phyloP scores from a whole-genome alignment of 2,888 invertebrate species.

The Torymus auratus region DNA sequence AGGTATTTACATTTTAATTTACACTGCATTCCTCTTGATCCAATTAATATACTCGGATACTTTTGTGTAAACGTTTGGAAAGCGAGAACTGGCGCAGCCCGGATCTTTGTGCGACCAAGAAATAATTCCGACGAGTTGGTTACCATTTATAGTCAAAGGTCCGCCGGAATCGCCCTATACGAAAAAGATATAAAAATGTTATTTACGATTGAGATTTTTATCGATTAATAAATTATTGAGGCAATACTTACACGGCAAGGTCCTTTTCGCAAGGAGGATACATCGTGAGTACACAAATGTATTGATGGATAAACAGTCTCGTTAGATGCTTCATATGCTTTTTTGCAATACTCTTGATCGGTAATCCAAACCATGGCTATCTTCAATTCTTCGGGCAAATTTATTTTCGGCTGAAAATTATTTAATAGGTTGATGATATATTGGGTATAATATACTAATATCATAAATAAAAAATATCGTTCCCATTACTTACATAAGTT shows the following conservation, averaged over 20 bases:
- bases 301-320: conserved; percentile 23
- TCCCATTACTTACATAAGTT: conserved; percentile 12
- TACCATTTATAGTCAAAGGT: neutral
- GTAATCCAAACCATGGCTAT: too few species aligned
- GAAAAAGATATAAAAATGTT: too few species aligned
- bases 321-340: neutral
- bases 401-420: too few species aligned
- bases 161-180: conserved; percentile 8
- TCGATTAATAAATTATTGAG: too few species aligned
- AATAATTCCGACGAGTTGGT: neutral
- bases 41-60: conserved; percentile 6
- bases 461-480: conserved; percentile 10
- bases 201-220: too few species aligned
- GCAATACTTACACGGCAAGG: too few species aligned
- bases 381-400: too few species aligned
- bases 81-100: neutral
- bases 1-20: too few species aligned
- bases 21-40: neutral
- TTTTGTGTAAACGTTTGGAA: conserved; percentile 1
- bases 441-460: too few species aligned
- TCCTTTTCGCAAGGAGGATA: too few species aligned
- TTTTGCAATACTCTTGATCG: too few species aligned
- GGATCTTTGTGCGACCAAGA: neutral
- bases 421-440: too few species aligned
- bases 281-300: neutral